phyloP scores from a whole-genome alignment of 2,888 invertebrate genomes.

The Stenichneumon culpator region DNA sequence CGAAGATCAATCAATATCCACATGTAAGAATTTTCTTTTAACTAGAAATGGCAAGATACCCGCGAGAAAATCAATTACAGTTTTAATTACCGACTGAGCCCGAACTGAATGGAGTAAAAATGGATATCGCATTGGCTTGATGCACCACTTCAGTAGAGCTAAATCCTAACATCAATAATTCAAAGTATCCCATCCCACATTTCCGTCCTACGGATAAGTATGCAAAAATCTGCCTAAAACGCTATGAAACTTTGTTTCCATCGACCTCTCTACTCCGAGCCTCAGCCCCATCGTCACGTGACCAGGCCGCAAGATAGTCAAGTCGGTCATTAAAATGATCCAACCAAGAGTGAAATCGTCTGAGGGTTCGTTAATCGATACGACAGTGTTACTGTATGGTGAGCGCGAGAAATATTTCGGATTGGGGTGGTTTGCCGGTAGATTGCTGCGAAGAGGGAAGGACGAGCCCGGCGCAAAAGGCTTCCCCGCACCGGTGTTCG shows the following conservation, averaged over 20 bases:
- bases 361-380: neutral
- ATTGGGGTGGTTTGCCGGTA: conserved; percentile 6
- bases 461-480: conserved; percentile 37
- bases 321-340: conserved; percentile 45
- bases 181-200: neutral
- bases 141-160: neutral
- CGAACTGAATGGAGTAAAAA: no score
- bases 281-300: neutral
- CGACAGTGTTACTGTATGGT: neutral
- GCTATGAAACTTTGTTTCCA: neutral
- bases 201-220: no score
- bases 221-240: neutral
- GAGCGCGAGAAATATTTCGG: conserved; percentile 22
- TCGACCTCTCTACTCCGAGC: neutral
- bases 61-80: no score
- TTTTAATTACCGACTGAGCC: no score
- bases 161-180: neutral
- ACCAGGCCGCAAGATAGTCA: neutral
- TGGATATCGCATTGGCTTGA: no score
- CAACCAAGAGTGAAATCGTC: conserved; percentile 51
- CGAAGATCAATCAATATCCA: no score
- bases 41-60: no score
- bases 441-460: conserved; percentile 2
- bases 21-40: no score
- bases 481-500: conserved; percentile 3